phyloP scores from a whole-genome alignment of 2,797 vertebrate species.

The Poecilia velifera region DNA sequence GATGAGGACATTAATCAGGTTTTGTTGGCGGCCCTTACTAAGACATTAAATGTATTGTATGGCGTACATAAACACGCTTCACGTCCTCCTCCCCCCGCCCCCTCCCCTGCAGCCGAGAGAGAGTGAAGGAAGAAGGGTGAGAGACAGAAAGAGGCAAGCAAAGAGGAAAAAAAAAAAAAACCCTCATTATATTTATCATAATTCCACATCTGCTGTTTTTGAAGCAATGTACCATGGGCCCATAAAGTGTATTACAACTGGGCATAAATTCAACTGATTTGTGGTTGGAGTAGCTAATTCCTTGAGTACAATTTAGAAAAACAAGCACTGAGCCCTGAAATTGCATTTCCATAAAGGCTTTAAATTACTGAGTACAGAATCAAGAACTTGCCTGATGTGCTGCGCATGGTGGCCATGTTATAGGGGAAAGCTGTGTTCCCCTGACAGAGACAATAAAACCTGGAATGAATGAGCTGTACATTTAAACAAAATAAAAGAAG shows the following conservation, averaged over 20 bases:
- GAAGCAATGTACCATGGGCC: constrained; percentile 99
- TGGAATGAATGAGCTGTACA: constrained; percentile 94
- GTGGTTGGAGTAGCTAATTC: constrained; percentile 99
- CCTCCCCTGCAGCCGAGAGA: constrained; percentile 77
- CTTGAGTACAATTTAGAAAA: constrained; percentile 99
- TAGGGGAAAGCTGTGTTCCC: constrained; percentile 87
- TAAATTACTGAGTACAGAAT: constrained; percentile 99
- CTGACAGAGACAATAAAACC: constrained; percentile 99
- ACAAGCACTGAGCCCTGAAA: constrained; percentile 99
- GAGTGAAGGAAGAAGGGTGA: constrained; percentile 52
- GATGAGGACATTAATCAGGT: constrained; percentile 99
- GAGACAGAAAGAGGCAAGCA: constrained; percentile 81
- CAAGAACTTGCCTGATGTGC: constrained; percentile 97
- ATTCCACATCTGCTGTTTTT: constrained; percentile 99
- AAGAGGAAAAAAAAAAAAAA: constrained; percentile 81
- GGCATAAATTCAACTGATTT: constrained; percentile 99
- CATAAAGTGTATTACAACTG: constrained; percentile 99
- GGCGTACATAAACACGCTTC: constrained; percentile 99
- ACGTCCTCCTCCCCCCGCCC: constrained; percentile 87
- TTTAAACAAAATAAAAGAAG: constrained; percentile 96
- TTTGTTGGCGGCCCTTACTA: constrained; percentile 98
- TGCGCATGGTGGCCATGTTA: constrained; percentile 90
- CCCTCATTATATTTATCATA: constrained; percentile 99
- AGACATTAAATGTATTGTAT: constrained; percentile 99
- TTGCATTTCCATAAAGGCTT: constrained; percentile 99